Evolutionary conservation across 2,797 vertebrate genomes (phyloP), one percentile per base, ranked within the genome.

Genomic region (Remorina albescens): DNA sequence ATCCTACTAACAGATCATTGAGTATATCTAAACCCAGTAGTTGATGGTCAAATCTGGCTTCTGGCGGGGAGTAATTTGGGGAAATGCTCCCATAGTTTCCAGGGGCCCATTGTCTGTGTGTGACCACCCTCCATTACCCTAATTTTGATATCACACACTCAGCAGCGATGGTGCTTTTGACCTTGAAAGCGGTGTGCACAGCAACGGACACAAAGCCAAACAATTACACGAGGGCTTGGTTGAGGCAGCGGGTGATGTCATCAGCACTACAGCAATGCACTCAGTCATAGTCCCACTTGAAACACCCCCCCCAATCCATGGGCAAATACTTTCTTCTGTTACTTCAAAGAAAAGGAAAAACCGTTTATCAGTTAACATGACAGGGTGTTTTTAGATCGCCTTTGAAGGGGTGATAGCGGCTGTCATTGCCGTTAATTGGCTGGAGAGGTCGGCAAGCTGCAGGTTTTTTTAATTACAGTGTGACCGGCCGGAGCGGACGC

Each of bases 401-500:
- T 86, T 86, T 86, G 77, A 87, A 84, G 82, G 56, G 76, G 23
- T 46, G 79, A 88, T 87, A 79, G 81, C 68, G 81, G 83, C 80
- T 69, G 80, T 84, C 78, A 71, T 71, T 73, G 74, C 71, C 63
- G 70, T 82, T 87, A 63, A 83, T 82, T 87, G 80, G 85, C 62
- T 83, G 56, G 55, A 82, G 81, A 84, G 88, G 89, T 92, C 85
- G 85, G 57, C 2, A 51, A 80, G 87, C 65, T 87, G 76, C 90
- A 84, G 73, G 25, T 83, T 89, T 91, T 91, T 91, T 78, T 90
- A 89, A 93, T 92, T 92, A 90, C 85, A 73, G 69, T 47, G 28
- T 85, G 91, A 90, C 86, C 82, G 82, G 59, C 55, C 42, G 23
- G 36, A 53, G 74, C 74, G 87, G 83, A 86, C 82, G 39, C 87